Evolutionary conservation across 2,888 invertebrate genomes (phyloP).

Genomic region (Tenthredo amoena): DNA sequence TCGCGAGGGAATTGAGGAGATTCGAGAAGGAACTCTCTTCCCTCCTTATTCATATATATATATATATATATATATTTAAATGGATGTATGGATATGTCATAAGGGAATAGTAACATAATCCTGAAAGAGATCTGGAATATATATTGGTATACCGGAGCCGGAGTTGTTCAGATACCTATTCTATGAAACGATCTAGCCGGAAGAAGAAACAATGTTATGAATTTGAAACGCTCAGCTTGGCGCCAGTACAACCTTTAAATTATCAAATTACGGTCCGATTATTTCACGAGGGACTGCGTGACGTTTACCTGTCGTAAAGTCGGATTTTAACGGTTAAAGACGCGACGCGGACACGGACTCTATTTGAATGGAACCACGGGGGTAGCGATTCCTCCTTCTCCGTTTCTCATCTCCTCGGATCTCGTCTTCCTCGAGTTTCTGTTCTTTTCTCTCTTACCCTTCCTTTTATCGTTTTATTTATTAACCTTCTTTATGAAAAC

Average conservation of each 20-base stretch:
- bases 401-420: not conserved
- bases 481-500: conserved; percentile 49
- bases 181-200: not conserved
- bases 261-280: conserved; percentile 70
- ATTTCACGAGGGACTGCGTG: conserved; percentile 64
- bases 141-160: not conserved
- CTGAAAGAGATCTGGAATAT: not conserved
- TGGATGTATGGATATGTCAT: no score
- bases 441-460: not conserved
- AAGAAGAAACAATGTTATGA: conserved; percentile 57
- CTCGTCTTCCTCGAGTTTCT: not conserved
- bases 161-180: not conserved
- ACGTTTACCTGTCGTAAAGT: conserved; percentile 69
- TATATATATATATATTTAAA: not conserved
- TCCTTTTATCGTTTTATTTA: conserved; percentile 36
- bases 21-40: not conserved
- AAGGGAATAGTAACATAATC: not conserved
- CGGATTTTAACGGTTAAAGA: conserved; percentile 66
- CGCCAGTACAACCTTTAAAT: conserved; percentile 73
- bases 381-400: conserved; percentile 1
- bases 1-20: not conserved
- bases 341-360: conserved; percentile 44
- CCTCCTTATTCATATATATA: not conserved
- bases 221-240: conserved; percentile 70
- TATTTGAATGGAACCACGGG: conserved; percentile 49